These are phyloP conservation scores for Diabrotica undecimpunctata DNA, from an alignment of 1,140 invertebrate genomes.

Conservation along the genomic window DNA sequence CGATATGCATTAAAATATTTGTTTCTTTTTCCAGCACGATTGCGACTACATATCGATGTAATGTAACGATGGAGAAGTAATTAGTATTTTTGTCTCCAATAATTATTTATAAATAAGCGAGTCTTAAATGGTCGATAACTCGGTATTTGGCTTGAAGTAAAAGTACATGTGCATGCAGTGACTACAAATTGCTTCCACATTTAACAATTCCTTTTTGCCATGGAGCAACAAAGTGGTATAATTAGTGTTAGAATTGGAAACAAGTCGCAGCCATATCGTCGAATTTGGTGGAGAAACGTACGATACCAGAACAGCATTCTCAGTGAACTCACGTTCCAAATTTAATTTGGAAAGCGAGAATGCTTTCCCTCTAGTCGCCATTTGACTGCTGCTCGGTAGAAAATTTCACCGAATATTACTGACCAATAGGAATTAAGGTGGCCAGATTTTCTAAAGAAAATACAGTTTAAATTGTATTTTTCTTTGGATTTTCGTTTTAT, in stretches of 20 bases:
- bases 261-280: background rate
- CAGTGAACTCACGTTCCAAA: background rate
- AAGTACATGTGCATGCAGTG: no score
- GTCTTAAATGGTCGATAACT: no score
- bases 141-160: no score
- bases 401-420: conserved; percentile 1
- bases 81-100: no score
- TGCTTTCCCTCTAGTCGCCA: background rate
- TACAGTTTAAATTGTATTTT: conserved; percentile 1
- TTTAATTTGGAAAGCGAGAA: conserved; percentile 2
- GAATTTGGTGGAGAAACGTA: background rate
- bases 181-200: background rate
- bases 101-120: no score
- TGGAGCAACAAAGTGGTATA: background rate
- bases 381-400: background rate
- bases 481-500: background rate
- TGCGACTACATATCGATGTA: no score
- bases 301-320: background rate
- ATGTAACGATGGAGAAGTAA: no score
- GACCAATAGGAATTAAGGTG: conserved; percentile 1
- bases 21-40: no score
- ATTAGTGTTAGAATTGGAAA: conserved; percentile 1
- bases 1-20: no score
- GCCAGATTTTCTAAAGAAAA: conserved; percentile 2
- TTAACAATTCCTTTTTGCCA: background rate